Conservation (phyloP, 1,140 invertebrate species). For the Vanessa atalanta region DNA sequence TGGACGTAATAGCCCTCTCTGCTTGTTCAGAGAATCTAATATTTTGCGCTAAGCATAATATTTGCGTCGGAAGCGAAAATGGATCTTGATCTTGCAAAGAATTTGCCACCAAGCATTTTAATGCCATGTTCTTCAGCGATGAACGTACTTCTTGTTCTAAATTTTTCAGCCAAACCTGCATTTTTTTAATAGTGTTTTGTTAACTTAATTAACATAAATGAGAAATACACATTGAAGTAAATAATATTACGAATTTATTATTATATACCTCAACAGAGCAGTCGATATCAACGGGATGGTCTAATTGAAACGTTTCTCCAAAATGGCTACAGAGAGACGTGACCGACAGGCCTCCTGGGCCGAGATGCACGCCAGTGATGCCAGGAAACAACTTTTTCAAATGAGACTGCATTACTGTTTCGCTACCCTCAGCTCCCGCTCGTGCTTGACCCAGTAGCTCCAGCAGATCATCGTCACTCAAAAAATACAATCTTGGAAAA, state of each 20-base stretch:
- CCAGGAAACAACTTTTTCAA: slow-evolving; percentile 98
- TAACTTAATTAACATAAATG: neutral
- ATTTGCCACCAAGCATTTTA: slow-evolving; percentile 84
- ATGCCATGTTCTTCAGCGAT: slow-evolving; percentile 86
- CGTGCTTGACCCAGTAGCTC: slow-evolving; percentile 94
- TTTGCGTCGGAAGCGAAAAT: slow-evolving; percentile 91
- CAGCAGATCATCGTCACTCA: slow-evolving; percentile 97
- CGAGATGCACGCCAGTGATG: slow-evolving; percentile 74
- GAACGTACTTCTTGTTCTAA: slow-evolving; percentile 91
- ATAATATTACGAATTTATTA: neutral
- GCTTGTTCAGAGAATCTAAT: slow-evolving; percentile 91
- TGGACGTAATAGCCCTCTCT: slow-evolving; percentile 89
- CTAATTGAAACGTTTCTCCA: slow-evolving; percentile 93
- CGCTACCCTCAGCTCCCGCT: slow-evolving; percentile 84
- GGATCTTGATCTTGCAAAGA: slow-evolving; percentile 84
- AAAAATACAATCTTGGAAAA: slow-evolving; percentile 97
- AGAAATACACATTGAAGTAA: neutral
- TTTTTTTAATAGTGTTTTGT: neutral
- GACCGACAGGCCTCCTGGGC: slow-evolving; percentile 67
- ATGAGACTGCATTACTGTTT: slow-evolving; percentile 93
- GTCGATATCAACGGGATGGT: slow-evolving; percentile 88
- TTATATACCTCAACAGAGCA: slow-evolving; percentile 89
- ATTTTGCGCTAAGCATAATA: slow-evolving; percentile 86
- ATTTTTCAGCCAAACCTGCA: slow-evolving; percentile 89
- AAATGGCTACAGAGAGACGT: slow-evolving; percentile 83